Evolutionary conservation across 92 coral and sea anemone genomes (phyloP), one percentile per base, ranked within the genome.

Genomic region (Pocillopora meandrina): DNA sequence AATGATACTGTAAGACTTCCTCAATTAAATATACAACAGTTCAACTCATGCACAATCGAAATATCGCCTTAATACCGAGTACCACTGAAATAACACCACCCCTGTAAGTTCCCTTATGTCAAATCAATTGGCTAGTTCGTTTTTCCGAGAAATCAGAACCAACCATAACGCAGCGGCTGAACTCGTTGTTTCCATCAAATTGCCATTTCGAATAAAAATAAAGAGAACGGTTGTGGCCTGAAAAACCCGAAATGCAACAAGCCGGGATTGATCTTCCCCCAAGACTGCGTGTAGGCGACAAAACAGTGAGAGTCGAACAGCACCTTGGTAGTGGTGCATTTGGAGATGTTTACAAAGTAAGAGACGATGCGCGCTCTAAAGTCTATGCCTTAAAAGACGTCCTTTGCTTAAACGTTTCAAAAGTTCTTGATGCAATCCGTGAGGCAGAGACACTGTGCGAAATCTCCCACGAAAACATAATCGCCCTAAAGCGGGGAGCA

Each of bases 251-350:
- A 67, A 67, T 67, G 49, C 72, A 10, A 12, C 72, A 67, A 15
- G 49, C 72, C 49, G 1, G 23, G n/a, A 12, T 63, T 18, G 2
- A 67, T 67, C 72, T 67, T 31, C 72, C 72, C n/a, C 72, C 56
- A 34, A 76, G 34, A 61, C 69, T 76, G 34, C 19, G 5, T 10
- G 75, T 82, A 14, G 85, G 78, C n/a, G 21, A 33, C 23, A 57
- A 58, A 82, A 34, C 11, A 9, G 60, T 82, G 0, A 16, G 4
- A 59, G 69, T 70, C 69, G 68, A 58, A 14, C 78, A 78, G 36
- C 74, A 65, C 19, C 92, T 92, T 31, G 98, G 92, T n/a, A 63
- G 64, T 65, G 98, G 98, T 47, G 93, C 95, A 6, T 94, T 94
- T 68, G 95, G 98, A 1, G n/a, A 36, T n/a, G 98, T 94, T 13